Evolutionary conservation across 1,140 invertebrate species (phyloP), one percentile per base, ranked within the genome.

Genomic region (Calliphora vicina): DNA sequence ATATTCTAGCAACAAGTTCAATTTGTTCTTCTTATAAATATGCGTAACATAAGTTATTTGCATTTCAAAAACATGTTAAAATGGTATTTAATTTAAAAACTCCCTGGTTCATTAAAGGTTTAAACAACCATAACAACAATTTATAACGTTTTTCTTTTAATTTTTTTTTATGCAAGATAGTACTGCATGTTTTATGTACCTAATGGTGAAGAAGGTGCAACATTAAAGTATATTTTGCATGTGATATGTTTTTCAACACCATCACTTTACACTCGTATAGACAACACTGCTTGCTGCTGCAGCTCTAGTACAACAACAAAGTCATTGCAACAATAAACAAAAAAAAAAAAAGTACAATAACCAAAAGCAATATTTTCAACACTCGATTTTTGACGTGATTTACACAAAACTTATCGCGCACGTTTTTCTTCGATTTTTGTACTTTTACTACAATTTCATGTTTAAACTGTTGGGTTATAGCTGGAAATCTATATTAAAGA

Each of bases 301-400:
- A n/a, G 35, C 5, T 8, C 35, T 35, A 35, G 35, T 50, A 13
- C 45, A 13, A 50, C 45, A 50, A 43, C 42, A 43, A 43, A 6
- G 12, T 43, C 5, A 6, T 12, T 50, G 45, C 45, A 50, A 13
- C 3, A 50, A 50, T 4, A 35, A 35, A 35, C 29, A 35, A 35
- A 35, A 35, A 2, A 35, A 35, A 35, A 35, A 35, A 2, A 35
- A 35, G 35, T 35, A 50, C 61, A 25, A 10, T 1, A 23, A 23
- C 9, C n/a, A 67, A 50, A 17, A 25, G 61, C 82, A 73, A 50
- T 61, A 74, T 76, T 82, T 82, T 78, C 82, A 82, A 35, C 82
- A 76, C 82, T 76, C 50, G 72, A 61, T 67, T n/a, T 73, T 78
- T 82, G 73, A 78, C 82, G 45, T 82, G 82, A 82, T 82, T 82